These are phyloP conservation scores for Ceuthmochares aereus DNA, from an alignment of 2,113 vertebrate genomes.

Conservation along the genomic window DNA sequence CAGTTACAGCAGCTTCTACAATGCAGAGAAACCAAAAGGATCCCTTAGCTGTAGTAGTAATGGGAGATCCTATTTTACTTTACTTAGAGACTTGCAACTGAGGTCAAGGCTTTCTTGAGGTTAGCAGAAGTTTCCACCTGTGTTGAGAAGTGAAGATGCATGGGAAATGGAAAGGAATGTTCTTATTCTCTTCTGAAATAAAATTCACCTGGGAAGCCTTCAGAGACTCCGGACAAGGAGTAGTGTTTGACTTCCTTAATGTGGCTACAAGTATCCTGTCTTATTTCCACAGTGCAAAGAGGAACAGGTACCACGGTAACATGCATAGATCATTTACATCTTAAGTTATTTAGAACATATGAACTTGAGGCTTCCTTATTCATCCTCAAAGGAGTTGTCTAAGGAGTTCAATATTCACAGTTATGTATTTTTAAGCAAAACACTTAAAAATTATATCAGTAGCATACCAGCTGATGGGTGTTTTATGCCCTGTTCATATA, in stretches of 20 bases:
- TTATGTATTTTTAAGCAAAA: conserved; percentile 51
- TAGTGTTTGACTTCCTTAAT: background rate
- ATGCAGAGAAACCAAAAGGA: background rate
- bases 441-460: background rate
- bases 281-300: background rate
- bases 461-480: background rate
- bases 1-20: background rate
- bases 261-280: background rate
- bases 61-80: background rate
- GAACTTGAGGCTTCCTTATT: conserved; percentile 22
- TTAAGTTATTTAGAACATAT: background rate
- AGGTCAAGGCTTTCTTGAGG: background rate
- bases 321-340: background rate
- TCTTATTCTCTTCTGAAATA: background rate
- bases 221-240: background rate
- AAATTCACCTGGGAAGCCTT: background rate
- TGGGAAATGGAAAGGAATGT: background rate
- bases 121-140: background rate
- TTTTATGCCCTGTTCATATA: conserved; percentile 17
- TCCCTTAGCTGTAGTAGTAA: background rate
- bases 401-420: conserved; percentile 7
- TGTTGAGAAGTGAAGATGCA: background rate
- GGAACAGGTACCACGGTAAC: background rate
- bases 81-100: background rate
- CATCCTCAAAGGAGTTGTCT: background rate